Conservation (phyloP, 2,888 invertebrate species). For the Temnothorax ravouxi region DNA sequence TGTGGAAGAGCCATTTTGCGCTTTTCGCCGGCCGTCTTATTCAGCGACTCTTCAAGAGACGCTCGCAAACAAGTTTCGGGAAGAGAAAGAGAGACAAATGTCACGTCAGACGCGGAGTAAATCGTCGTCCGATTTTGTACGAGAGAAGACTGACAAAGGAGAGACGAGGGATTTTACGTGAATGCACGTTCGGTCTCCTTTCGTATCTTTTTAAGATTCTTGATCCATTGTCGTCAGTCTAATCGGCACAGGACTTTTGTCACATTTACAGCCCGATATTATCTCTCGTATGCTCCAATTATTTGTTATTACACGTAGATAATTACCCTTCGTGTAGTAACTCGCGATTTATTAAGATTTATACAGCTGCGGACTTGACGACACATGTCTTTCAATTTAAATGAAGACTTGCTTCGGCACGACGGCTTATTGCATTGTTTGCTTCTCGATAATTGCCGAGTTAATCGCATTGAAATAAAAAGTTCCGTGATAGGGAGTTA, state of each 20-base stretch:
- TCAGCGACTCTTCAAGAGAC: constrained; percentile 14
- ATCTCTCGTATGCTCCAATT: constrained; percentile 58
- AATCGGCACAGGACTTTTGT: constrained; percentile 41
- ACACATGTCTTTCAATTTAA: not conserved
- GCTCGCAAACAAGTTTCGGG: constrained; percentile 34
- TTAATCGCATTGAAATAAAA: constrained; percentile 33
- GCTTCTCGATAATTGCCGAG: not conserved
- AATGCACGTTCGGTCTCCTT: constrained; percentile 56
- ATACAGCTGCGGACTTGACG: not conserved
- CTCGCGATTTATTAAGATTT: constrained; percentile 2
- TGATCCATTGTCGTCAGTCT: constrained; percentile 71
- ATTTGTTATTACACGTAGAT: constrained; percentile 26
- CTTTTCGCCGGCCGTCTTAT: constrained; percentile 3
- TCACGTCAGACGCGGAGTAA: constrained; percentile 45
- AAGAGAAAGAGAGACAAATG: constrained; percentile 46
- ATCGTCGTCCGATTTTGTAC: constrained; percentile 52
- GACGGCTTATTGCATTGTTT: not conserved
- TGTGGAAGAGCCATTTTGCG: not conserved
- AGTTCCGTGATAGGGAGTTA: constrained; percentile 35
- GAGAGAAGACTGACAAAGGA: constrained; percentile 51
- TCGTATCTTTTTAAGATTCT: constrained; percentile 63
- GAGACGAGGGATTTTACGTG: constrained; percentile 50
- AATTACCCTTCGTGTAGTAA: constrained; percentile 56
- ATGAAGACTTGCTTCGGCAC: not conserved
- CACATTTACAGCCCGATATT: constrained; percentile 71